These are phyloP conservation scores for Copidosoma aretas DNA, from an alignment of 2,888 invertebrate species.

Conservation along the genomic window DNA sequence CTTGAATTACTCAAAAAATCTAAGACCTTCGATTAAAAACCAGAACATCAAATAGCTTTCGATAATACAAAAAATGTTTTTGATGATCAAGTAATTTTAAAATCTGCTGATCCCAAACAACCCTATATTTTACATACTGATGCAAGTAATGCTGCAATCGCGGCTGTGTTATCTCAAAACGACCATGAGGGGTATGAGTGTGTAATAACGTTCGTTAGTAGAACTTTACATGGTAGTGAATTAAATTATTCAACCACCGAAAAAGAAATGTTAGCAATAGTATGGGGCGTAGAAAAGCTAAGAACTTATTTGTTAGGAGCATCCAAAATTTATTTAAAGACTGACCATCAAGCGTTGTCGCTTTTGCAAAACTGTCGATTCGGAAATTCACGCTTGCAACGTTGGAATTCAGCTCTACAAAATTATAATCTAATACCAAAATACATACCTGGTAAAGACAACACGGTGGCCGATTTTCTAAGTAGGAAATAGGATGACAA, in stretches of 20 bases:
- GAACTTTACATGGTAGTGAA: neutral
- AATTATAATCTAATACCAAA: neutral
- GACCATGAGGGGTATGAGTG: neutral
- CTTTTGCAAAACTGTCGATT: slow-evolving; percentile 1
- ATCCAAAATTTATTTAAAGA: neutral
- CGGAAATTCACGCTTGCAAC: neutral
- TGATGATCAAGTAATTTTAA: slow-evolving; percentile 4
- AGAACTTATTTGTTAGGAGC: too few relatives aligned
- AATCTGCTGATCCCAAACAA: slow-evolving; percentile 14
- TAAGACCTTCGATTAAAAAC: slow-evolving; percentile 27
- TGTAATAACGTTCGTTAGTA: neutral
- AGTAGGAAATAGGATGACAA: too few relatives aligned
- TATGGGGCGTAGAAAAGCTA: too few relatives aligned
- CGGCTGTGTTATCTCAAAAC: slow-evolving; percentile 22
- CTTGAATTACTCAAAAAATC: slow-evolving; percentile 32
- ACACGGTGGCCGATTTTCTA: neutral
- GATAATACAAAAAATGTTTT: slow-evolving; percentile 32
- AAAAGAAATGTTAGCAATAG: too few relatives aligned
- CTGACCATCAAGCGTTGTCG: slow-evolving; percentile 5
- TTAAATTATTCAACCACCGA: neutral
- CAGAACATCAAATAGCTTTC: slow-evolving; percentile 29
- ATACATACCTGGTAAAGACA: neutral
- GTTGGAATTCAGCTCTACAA: slow-evolving; percentile 4
- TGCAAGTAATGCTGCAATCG: slow-evolving; percentile 36
- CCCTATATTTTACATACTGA: slow-evolving; percentile 38